Evolutionary conservation across 2,113 vertebrate species (phyloP).

Genomic region (Pachycephala philippinensis): DNA sequence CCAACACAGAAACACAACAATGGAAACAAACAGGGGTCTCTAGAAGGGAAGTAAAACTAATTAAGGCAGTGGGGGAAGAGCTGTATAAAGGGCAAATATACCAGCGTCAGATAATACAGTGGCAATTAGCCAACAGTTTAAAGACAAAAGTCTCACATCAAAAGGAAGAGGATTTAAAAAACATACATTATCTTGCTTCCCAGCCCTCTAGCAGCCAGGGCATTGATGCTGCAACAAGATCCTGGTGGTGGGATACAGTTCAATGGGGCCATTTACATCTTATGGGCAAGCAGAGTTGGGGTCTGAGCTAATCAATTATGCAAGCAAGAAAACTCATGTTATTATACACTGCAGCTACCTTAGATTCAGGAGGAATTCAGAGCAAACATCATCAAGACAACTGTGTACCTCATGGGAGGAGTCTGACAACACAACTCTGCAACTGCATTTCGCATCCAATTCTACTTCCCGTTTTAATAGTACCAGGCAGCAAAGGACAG

Average conservation of each 20-base stretch:
- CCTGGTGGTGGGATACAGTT: neutral
- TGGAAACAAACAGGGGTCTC: neutral
- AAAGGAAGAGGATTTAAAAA: slow-evolving; percentile 17
- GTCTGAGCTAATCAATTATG: neutral
- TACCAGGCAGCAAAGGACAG: neutral
- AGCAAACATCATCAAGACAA: neutral
- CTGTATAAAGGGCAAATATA: neutral
- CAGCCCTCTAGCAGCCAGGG: neutral
- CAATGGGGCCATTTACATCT: neutral
- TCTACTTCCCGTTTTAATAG: neutral
- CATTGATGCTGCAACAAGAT: neutral
- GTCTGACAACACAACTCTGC: neutral
- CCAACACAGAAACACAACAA: neutral
- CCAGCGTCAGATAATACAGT: neutral
- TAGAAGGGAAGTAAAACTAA: neutral
- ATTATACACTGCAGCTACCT: neutral
- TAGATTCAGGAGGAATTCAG: neutral
- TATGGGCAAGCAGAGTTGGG: fast-evolving
- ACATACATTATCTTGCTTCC: neutral
- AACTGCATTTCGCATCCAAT: neutral
- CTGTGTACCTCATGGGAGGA: neutral
- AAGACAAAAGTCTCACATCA: neutral
- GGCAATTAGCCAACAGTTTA: slow-evolving; percentile 25
- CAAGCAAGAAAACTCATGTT: neutral
- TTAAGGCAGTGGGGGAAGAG: neutral